Evolutionary conservation across 1,140 invertebrate genomes (phyloP).

Genomic region (Eupeodes corollae): DNA sequence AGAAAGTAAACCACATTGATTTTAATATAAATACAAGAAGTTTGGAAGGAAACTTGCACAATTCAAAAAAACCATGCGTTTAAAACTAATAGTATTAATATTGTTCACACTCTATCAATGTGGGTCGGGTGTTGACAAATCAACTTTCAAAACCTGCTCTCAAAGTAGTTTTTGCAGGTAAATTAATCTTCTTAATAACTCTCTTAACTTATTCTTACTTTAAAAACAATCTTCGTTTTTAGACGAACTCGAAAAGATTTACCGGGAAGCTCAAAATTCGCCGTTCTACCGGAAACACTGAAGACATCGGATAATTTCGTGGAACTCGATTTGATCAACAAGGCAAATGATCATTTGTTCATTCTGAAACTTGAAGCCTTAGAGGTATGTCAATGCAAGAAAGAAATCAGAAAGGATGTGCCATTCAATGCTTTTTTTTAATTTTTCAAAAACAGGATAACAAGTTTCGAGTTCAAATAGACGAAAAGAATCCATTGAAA

Average conservation of each 20-base stretch:
- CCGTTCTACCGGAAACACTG: conserved; percentile 56
- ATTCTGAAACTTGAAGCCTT: conserved; percentile 60
- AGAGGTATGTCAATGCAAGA: conserved; percentile 21
- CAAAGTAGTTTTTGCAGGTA: conserved; percentile 93
- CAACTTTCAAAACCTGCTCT: conserved; percentile 88
- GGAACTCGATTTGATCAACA: conserved; percentile 60
- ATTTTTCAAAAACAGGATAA: conserved; percentile 39
- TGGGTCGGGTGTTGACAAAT: conserved; percentile 58
- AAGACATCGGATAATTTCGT: conserved; percentile 52
- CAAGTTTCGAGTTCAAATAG: conserved; percentile 70
- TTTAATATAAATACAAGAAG: too few relatives aligned
- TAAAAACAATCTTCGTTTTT: conserved; percentile 12
- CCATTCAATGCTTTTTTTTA: too few relatives aligned
- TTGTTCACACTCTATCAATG: conserved; percentile 6
- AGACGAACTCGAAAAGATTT: conserved; percentile 69
- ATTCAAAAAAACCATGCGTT: conserved; percentile 4
- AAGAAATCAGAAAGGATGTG: too few relatives aligned
- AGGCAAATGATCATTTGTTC: conserved; percentile 49
- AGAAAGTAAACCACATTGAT: too few relatives aligned
- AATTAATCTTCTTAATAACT: conserved; percentile 16
- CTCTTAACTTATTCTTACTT: not conserved
- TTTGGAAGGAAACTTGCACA: too few relatives aligned
- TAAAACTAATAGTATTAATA: conserved; percentile 11
- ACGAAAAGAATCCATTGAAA: conserved; percentile 71
- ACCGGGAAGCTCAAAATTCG: conserved; percentile 52